Base-by-base conservation (phyloP, 2,888 invertebrate species). In the Dolomedes plantarius region DNA sequence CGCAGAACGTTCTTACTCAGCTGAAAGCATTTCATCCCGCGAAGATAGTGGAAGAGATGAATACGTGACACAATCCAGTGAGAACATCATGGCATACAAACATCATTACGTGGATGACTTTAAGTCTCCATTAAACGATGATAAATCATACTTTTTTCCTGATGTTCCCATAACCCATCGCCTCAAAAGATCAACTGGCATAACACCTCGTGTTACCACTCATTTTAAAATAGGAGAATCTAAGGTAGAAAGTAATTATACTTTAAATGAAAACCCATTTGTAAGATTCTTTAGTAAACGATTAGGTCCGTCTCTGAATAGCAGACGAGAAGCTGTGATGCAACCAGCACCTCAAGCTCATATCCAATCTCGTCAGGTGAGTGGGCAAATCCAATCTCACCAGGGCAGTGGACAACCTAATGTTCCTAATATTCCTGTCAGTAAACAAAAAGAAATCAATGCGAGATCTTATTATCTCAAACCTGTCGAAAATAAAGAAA, bases 401-500 rank as follows among this genome's bases (percentile, higher is more conserved):
- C 32, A n/a, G 1, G 0, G 13, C n/a, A n/a, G n/a, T 3, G n/a
- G 9, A 7, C 65, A 16, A 31, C 0, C 31, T 27, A 19, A 28
- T 16, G 1, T 13, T 46, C 0, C 31, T 27, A 19, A 28, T 16
- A 1, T 13, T 46, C 36, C 41, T 56, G 46, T n/a, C 13, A 31
- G 28, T 0, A 19, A 9, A 39, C 71, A 79, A 64, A 64, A 7
- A 39, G 64, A 36, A 28, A 9, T n/a, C 1, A 16, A 19, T 9
- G 5, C 19, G 32, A 67, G 32, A 67, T 32, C n/a, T 3, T 32
- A 67, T 67, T 32, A 73, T 23, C 23, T 29, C 1, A 77, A 73
- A 67, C 83, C 83, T 9, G 16, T 16, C 13, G 31, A 56, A 32
- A 27, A 65, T n/a, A 50, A 32, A 56, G 68, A 65, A 27, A 67